phyloP scores from a whole-genome alignment of 2,797 vertebrate genomes.

The Sarcophilus harrisii region DNA sequence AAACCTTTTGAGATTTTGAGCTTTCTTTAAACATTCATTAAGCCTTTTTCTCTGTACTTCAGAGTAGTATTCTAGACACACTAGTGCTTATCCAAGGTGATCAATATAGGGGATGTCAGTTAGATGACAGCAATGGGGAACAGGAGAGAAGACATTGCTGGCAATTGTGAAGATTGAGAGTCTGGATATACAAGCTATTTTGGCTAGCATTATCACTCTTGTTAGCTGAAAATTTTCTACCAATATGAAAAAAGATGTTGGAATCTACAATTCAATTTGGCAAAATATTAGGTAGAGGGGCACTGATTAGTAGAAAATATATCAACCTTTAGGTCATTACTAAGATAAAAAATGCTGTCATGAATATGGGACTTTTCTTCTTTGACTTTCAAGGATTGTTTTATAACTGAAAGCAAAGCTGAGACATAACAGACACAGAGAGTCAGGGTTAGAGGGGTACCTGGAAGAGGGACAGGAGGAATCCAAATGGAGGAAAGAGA shows the following conservation, averaged over 20 bases:
- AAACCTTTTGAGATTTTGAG: background rate
- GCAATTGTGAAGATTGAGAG: background rate
- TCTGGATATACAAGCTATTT: background rate
- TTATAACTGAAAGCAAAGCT: background rate
- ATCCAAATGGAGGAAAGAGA: background rate
- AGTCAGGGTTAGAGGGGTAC: background rate
- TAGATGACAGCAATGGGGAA: background rate
- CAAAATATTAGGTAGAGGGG: slow-evolving; percentile 1
- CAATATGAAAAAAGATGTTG: background rate
- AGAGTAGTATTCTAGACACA: background rate
- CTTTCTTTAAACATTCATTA: background rate
- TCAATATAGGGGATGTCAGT: background rate
- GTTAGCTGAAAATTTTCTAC: background rate
- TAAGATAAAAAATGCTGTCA: background rate
- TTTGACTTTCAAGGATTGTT: background rate
- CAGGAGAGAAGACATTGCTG: background rate
- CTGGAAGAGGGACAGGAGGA: background rate
- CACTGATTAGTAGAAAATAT: background rate
- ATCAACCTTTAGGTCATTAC: background rate
- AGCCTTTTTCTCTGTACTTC: background rate
- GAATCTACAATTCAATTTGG: background rate
- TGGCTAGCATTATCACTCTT: background rate
- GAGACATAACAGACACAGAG: background rate
- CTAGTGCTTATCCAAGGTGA: background rate
- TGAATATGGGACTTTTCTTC: background rate